Evolutionary conservation across 1,140 invertebrate species (phyloP), one percentile per base, ranked within the genome.

Genomic region (Drosophila triauraria): DNA sequence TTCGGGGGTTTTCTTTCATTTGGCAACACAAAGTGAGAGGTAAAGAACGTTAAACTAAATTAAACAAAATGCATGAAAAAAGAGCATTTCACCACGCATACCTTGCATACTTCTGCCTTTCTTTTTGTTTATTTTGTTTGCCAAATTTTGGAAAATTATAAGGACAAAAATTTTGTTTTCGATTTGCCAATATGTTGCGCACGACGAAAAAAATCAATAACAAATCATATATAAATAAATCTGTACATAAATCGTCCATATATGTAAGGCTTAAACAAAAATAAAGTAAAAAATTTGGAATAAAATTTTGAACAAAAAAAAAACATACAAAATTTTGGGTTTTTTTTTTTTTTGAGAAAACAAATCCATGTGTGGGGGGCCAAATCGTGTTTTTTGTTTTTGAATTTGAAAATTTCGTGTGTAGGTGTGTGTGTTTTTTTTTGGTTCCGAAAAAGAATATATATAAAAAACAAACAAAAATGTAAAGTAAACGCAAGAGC

Each of bases 321-420:
- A 81, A 70, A 86, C 75, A 75, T 70, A 78, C 61, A 85, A 78
- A 63, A 84, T 74, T 82, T 86, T 61, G 35, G 50, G 47, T 68
- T 71, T 38, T 61, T 62, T 44, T 32, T 48, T 48, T 32, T 53
- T 38, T 54, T 47, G 48, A 88, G 69, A 91, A 82, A 80, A 88
- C 76, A 84, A 91, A 91, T 65, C 78, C 67, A 81, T 44, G 20
- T 69, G 38, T 10, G 57, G 75, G 75, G 75, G 75, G 75, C 78
- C 85, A 80, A 76, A 91, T 90, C 79, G 70, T 91, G 75, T 85
- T 82, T 79, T 78, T 91, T 91, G 71, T 75, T 58, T 74, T 60
- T 44, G 56, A 76, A 61, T 62, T 69, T 68, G 13, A 43, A 60
- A 78, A 74, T 78, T 84, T 81, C 53, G 75, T 54, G 60, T 64